phyloP scores from a whole-genome alignment of 2,113 vertebrate species.

The Gavialis gangeticus region DNA sequence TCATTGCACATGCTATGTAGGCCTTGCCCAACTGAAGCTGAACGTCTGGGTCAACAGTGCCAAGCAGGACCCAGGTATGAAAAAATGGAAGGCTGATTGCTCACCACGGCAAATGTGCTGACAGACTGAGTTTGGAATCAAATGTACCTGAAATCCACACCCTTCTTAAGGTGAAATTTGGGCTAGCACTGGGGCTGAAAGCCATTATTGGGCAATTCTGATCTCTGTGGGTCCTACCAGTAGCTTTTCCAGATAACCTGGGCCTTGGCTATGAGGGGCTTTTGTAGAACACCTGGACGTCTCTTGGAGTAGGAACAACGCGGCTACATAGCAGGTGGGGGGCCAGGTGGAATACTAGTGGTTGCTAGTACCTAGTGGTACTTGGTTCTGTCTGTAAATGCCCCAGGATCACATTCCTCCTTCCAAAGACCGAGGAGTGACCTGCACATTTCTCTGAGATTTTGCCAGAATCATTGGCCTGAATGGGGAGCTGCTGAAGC shows the following conservation, averaged over 20 bases:
- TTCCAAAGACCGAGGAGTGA: not conserved
- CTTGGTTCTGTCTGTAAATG: not conserved
- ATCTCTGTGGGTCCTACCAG: not conserved
- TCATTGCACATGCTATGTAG: not conserved
- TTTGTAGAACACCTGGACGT: not conserved
- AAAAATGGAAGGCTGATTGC: not conserved
- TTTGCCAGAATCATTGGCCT: not conserved
- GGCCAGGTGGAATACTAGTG: not conserved
- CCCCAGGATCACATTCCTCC: not conserved
- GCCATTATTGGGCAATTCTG: not conserved
- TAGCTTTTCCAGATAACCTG: rapidly evolving
- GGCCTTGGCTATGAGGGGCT: not conserved
- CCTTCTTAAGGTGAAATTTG: not conserved
- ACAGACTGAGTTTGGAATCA: not conserved
- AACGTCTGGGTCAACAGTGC: not conserved
- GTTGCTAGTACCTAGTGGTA: not conserved
- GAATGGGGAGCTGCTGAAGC: not conserved
- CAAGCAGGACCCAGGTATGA: not conserved
- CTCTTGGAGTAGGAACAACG: not conserved
- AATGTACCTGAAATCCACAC: not conserved
- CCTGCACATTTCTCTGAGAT: not conserved
- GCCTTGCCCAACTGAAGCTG: not conserved
- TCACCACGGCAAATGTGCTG: not conserved
- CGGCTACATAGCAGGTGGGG: not conserved
- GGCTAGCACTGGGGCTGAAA: not conserved